Percentiles rank a stretch among this genome's conserved stretches.
These are phyloP conservation scores for Cygnus olor DNA, from an alignment of 2,797 vertebrate genomes.

Conservation along the genomic window DNA sequence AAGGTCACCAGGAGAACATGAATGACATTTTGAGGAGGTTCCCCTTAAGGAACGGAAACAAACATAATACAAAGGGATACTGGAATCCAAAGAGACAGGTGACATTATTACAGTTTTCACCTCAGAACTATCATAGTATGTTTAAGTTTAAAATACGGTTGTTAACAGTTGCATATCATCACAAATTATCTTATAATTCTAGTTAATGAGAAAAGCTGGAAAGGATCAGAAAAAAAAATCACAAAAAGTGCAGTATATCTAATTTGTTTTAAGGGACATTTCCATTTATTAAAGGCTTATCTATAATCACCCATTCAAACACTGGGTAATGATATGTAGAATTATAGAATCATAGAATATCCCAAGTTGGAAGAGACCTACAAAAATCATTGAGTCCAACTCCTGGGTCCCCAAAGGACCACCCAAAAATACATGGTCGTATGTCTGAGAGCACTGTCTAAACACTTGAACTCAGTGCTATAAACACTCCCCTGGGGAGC, in stretches of 20 bases:
- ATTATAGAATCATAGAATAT: too few species aligned
- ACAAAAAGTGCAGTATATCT: neutral
- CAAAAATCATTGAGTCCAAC: too few species aligned
- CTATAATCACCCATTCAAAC: neutral
- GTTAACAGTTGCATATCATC: neutral
- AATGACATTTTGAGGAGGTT: neutral
- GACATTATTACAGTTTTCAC: neutral
- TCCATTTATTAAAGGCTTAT: neutral
- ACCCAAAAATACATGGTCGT: too few species aligned
- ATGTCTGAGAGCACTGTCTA: too few species aligned
- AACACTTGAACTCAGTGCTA: too few species aligned
- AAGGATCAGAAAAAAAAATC: neutral
- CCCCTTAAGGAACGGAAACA: neutral
- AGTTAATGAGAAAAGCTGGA: neutral
- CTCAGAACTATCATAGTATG: neutral
- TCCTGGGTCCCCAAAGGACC: too few species aligned
- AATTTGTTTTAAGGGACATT: neutral
- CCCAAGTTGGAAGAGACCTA: too few species aligned
- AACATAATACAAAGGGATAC: neutral
- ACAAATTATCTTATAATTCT: neutral
- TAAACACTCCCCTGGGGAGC: too few species aligned
- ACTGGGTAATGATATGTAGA: neutral
- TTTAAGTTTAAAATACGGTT: neutral
- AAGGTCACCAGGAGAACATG: neutral
- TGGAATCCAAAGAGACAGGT: neutral